Evolutionary conservation across 53 echinoderm and acorn worm genomes (phyloP).

Genomic region (Luidia sarsii): DNA sequence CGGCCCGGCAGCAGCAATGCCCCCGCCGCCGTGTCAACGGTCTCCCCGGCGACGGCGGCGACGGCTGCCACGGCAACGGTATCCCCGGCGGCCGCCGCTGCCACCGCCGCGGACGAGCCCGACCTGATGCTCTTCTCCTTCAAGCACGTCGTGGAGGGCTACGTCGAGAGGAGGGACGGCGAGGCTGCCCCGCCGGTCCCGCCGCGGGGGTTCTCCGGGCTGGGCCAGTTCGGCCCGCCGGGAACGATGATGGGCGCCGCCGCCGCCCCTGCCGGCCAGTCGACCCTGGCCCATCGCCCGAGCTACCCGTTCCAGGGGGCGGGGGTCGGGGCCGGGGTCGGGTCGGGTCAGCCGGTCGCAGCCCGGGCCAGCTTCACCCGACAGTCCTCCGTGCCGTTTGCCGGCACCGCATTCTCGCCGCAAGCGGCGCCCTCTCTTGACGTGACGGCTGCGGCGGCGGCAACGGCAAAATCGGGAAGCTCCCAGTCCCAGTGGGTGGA

Average conservation of each 20-base stretch:
- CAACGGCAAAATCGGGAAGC: no score
- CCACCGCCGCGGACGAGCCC: background rate
- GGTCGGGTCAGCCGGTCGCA: background rate
- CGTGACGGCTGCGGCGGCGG: background rate
- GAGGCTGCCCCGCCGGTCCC: background rate
- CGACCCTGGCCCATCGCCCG: background rate
- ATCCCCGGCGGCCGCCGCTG: no score
- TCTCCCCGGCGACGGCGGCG: no score
- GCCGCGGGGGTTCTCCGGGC: background rate
- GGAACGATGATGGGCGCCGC: no score
- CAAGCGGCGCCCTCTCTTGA: background rate
- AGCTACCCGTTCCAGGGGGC: background rate
- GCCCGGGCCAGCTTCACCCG: background rate
- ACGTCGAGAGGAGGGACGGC: constrained; percentile 26
- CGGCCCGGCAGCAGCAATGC: background rate
- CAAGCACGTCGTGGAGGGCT: constrained; percentile 84
- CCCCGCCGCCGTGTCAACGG: no score
- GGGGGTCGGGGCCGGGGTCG: no score
- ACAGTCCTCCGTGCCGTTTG: constrained; percentile 12
- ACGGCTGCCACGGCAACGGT: background rate
- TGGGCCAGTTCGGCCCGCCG: no score
- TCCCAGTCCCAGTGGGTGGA: constrained; percentile 14
- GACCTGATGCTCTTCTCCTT: constrained; percentile 86
- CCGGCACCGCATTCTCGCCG: constrained; percentile 5
- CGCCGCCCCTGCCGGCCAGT: no score